phyloP scores from a whole-genome alignment of 2,888 invertebrate species.

The Atrina japonica region DNA sequence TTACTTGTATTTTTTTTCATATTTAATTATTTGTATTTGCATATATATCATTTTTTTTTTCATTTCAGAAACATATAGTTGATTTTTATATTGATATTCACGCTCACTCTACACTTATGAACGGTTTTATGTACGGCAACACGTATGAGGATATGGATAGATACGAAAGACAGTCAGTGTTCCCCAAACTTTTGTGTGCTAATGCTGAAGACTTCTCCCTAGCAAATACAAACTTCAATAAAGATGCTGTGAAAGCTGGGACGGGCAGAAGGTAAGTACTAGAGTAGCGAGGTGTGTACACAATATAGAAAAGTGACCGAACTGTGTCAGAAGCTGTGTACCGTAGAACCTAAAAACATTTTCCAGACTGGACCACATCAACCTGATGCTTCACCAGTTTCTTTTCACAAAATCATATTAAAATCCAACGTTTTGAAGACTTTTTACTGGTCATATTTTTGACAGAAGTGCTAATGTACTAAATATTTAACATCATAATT shows the following conservation, averaged over 20 bases:
- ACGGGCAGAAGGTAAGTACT: constrained; percentile 89
- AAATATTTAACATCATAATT: no score
- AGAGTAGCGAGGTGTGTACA: no score
- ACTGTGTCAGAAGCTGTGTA: no score
- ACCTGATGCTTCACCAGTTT: no score
- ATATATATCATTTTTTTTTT: not conserved
- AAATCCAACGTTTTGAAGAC: no score
- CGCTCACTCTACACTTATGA: constrained; percentile 94
- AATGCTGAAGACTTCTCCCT: constrained; percentile 94
- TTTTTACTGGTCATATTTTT: no score
- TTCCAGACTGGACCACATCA: no score
- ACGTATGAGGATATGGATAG: constrained; percentile 80
- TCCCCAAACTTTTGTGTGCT: constrained; percentile 94
- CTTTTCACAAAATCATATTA: no score
- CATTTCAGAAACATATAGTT: constrained; percentile 86
- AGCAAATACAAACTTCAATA: constrained; percentile 94
- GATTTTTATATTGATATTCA: constrained; percentile 98
- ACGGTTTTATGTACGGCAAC: constrained; percentile 97
- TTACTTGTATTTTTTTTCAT: not conserved
- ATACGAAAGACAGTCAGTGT: constrained; percentile 96
- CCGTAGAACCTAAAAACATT: no score
- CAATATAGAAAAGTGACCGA: no score
- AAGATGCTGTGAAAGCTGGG: constrained; percentile 92
- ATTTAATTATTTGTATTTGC: not conserved
- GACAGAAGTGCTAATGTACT: no score